These are phyloP conservation scores for Archocentrus centrarchus DNA, from an alignment of 2,113 vertebrate genomes.

Conservation along the genomic window DNA sequence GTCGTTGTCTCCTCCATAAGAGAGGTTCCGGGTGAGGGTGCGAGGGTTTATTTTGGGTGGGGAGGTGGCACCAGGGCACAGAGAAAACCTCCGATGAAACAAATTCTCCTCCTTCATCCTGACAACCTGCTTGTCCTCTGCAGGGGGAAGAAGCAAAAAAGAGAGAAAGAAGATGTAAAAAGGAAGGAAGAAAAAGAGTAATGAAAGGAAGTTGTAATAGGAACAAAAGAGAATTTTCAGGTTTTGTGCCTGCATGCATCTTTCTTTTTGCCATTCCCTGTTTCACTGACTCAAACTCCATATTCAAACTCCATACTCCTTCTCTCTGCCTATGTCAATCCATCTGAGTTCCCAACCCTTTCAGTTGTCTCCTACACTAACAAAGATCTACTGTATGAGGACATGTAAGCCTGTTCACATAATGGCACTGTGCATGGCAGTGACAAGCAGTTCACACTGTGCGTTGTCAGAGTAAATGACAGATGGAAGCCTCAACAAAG, in stretches of 20 bases:
- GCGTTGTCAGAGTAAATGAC: conserved; percentile 54
- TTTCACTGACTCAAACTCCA: neutral
- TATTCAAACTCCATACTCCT: neutral
- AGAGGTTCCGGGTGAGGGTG: conserved; percentile 86
- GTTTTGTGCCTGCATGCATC: neutral
- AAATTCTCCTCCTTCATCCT: conserved; percentile 97
- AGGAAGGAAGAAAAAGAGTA: neutral
- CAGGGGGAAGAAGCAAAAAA: conserved; percentile 12
- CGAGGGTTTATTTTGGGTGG: conserved; percentile 90
- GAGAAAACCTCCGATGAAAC: conserved; percentile 90
- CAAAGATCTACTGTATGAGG: conserved; percentile 61
- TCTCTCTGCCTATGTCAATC: conserved; percentile 2
- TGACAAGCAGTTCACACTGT: conserved; percentile 55
- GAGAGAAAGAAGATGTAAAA: neutral
- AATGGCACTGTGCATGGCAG: conserved; percentile 53
- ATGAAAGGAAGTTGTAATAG: neutral
- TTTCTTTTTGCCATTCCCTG: neutral
- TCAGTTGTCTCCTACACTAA: conserved; percentile 22
- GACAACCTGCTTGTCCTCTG: conserved; percentile 86
- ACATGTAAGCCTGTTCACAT: conserved; percentile 57
- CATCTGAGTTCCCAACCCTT: conserved; percentile 11
- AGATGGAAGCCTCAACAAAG: conserved; percentile 20
- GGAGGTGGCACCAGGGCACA: conserved; percentile 87
- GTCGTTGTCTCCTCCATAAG: conserved; percentile 88
- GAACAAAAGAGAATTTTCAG: fast-evolving